phyloP scores from a whole-genome alignment of 2,888 invertebrate species.

The Pantelozetes paolii region DNA sequence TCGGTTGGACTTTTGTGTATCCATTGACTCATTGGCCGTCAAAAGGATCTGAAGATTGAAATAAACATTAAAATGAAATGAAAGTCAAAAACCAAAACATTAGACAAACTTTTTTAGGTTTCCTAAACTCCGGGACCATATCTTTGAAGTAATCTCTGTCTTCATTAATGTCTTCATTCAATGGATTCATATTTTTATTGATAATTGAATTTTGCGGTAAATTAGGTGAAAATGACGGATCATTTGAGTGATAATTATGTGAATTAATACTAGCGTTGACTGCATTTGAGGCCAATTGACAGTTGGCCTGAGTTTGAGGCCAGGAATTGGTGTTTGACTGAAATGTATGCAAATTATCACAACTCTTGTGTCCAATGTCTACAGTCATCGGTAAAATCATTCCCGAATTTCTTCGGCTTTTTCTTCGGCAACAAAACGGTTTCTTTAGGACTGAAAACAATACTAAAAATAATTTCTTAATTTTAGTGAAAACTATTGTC shows the following conservation, averaged over 20 bases:
- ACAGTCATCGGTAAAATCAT: constrained; percentile 13
- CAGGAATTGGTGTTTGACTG: background rate
- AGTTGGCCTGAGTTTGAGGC: background rate
- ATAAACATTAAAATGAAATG: too few species aligned
- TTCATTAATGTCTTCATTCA: too few species aligned
- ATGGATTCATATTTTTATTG: background rate
- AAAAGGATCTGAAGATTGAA: background rate
- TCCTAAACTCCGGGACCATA: constrained; percentile 26
- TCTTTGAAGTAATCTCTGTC: constrained; percentile 12
- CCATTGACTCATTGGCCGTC: background rate
- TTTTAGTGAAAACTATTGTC: constrained; percentile 5
- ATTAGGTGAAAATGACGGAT: background rate
- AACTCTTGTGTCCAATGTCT: background rate
- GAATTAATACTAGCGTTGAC: background rate
- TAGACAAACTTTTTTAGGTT: constrained; percentile 21
- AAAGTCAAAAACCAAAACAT: background rate
- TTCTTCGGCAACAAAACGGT: constrained; percentile 8
- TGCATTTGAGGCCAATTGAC: background rate
- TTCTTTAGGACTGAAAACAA: constrained; percentile 11
- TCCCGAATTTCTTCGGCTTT: constrained; percentile 1
- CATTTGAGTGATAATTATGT: constrained; percentile 3
- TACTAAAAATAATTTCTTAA: constrained; percentile 5
- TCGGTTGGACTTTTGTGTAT: constrained; percentile 5
- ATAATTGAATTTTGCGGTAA: background rate
- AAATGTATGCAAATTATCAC: background rate